Evolutionary conservation across 2,888 invertebrate species (phyloP).

Genomic region (Atethmia centrago): DNA sequence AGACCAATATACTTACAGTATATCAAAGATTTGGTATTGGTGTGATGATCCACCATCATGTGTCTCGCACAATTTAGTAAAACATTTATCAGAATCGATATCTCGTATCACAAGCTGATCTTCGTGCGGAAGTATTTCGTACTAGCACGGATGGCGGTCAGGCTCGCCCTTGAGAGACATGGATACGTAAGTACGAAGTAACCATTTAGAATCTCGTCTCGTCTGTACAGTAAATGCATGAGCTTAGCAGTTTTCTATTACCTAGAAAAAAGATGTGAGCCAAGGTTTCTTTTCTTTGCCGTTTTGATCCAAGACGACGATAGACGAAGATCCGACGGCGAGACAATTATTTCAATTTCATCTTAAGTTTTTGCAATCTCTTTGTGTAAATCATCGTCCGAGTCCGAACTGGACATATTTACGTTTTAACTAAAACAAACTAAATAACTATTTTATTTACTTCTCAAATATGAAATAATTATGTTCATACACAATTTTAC

Average conservation of each 20-base stretch:
- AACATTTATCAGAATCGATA: neutral
- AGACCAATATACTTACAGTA: neutral
- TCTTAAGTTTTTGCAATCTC: no score
- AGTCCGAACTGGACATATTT: neutral
- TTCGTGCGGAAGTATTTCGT: slow-evolving; percentile 22
- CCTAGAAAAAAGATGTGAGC: neutral
- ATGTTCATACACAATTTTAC: no score
- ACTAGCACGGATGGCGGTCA: slow-evolving; percentile 5
- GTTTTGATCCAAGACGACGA: neutral
- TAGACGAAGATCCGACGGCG: no score
- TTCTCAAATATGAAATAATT: no score
- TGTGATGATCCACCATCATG: neutral
- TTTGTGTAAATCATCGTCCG: no score
- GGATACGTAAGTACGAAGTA: neutral
- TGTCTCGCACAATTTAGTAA: neutral
- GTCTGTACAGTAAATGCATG: neutral
- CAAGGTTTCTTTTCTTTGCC: neutral
- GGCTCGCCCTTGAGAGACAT: no score
- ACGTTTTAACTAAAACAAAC: no score
- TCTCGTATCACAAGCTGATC: slow-evolving; percentile 23
- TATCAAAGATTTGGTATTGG: neutral
- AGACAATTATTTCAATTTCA: no score
- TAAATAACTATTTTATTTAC: neutral
- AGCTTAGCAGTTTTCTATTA: no score
- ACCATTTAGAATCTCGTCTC: slow-evolving; percentile 1